Percentiles rank a stretch among this genome's conserved stretches.
Conservation (phyloP, 2,888 invertebrate species). For the Nemotelus nigrinus region DNA sequence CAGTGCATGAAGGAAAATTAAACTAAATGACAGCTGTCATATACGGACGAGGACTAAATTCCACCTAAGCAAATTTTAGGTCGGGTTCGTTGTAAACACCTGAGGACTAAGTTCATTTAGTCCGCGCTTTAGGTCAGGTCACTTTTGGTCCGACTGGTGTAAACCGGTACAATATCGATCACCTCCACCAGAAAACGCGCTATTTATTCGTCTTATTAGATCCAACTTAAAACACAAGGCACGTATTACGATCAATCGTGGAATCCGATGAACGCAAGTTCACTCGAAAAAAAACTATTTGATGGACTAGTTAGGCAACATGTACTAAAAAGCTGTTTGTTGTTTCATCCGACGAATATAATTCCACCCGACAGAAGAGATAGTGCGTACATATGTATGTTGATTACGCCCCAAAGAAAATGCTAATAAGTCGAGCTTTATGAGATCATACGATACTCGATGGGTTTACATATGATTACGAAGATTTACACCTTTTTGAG, state of each 20-base stretch:
- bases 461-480: constrained; percentile 9
- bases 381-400: not conserved
- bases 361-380: not conserved
- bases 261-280: not conserved
- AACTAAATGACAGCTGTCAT: too few species aligned
- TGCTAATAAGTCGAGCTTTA: constrained; percentile 14
- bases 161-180: constrained; percentile 1
- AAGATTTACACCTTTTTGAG: not conserved
- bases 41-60: too few species aligned
- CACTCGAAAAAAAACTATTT: constrained; percentile 8
- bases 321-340: constrained; percentile 10
- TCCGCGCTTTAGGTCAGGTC: too few species aligned
- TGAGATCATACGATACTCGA: not conserved
- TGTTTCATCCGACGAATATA: not conserved
- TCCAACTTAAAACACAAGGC: constrained; percentile 26
- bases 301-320: constrained; percentile 8
- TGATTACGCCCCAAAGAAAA: constrained; percentile 10
- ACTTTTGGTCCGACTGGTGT: too few species aligned
- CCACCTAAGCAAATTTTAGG: too few species aligned
- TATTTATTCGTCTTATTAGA: constrained; percentile 11
- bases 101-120: too few species aligned
- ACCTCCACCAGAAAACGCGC: constrained; percentile 9
- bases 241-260: not conserved
- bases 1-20: too few species aligned
- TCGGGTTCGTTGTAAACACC: too few species aligned